Percentiles rank a stretch among this genome's conserved stretches.
Conservation (phyloP, 2,113 vertebrate genomes). For the Phyllostomus discolor region DNA sequence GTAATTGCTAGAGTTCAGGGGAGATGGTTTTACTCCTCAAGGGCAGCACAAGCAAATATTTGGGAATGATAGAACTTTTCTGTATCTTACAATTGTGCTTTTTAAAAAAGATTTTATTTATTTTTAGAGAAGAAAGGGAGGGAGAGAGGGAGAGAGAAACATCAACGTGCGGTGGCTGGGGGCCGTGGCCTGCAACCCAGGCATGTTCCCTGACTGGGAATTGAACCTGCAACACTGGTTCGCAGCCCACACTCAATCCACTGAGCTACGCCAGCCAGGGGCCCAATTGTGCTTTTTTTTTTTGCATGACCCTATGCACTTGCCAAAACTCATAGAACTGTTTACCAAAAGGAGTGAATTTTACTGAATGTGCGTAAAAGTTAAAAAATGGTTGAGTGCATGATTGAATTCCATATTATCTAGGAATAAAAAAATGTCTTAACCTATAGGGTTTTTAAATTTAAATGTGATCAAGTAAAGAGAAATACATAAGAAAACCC, state of each 20-base stretch:
- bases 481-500: background rate
- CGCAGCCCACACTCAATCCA: too few species aligned
- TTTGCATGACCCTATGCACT: background rate
- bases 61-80: background rate
- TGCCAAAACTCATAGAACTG: background rate
- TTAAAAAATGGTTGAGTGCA: conserved; percentile 28
- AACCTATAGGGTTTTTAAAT: conserved; percentile 21
- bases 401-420: conserved; percentile 10
- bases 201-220: too few species aligned
- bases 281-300: background rate
- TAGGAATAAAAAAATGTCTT: background rate
- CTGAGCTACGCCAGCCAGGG: too few species aligned
- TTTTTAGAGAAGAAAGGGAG: too few species aligned
- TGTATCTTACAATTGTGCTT: background rate
- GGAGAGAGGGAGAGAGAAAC: too few species aligned
- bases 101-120: too few species aligned
- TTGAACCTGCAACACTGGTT: too few species aligned
- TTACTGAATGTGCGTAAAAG: background rate
- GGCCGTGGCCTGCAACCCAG: too few species aligned
- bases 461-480: conserved; percentile 30
- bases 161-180: too few species aligned
- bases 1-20: background rate
- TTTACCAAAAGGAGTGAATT: background rate
- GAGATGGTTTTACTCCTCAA: background rate
- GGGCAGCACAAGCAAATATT: background rate